Evolutionary conservation across 2,797 vertebrate genomes (phyloP).

Genomic region (Coendou prehensilis): DNA sequence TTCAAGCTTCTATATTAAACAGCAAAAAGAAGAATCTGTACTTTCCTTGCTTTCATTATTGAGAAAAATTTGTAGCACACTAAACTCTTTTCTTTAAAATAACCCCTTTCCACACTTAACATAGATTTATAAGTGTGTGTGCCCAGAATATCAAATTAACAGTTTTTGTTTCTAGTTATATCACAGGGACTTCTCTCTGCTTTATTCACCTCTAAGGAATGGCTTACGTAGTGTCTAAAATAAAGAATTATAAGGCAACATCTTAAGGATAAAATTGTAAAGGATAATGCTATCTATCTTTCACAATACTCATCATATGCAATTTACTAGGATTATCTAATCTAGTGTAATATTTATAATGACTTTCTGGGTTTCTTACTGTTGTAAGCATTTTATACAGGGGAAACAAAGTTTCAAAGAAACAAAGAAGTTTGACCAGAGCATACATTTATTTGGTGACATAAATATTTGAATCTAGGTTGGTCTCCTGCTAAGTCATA

Average conservation of each 20-base stretch:
- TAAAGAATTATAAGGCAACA: not conserved
- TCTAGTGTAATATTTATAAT: constrained; percentile 20
- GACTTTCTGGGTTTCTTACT: not conserved
- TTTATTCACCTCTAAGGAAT: constrained; percentile 57
- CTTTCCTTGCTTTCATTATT: constrained; percentile 69
- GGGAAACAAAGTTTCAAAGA: constrained; percentile 37
- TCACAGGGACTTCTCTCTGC: constrained; percentile 5
- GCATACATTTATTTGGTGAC: constrained; percentile 26
- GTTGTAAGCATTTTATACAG: constrained; percentile 60
- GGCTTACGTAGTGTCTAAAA: constrained; percentile 13
- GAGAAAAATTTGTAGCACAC: constrained; percentile 66
- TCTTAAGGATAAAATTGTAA: constrained; percentile 53
- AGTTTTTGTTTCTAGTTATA: constrained; percentile 61
- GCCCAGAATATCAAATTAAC: constrained; percentile 50
- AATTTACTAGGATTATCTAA: constrained; percentile 21
- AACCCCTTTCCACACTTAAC: constrained; percentile 40
- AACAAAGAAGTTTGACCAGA: constrained; percentile 38
- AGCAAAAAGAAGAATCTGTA: constrained; percentile 51
- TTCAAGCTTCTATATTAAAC: constrained; percentile 65
- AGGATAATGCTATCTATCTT: constrained; percentile 29
- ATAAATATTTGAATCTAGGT: constrained; percentile 61
- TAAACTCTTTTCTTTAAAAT: constrained; percentile 63
- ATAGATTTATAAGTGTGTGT: constrained; percentile 64
- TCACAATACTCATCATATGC: not conserved
- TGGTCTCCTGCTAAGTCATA: constrained; percentile 55